These are phyloP conservation scores for Phyllostomus discolor DNA, from an alignment of 2,113 vertebrate species.

Conservation along the genomic window DNA sequence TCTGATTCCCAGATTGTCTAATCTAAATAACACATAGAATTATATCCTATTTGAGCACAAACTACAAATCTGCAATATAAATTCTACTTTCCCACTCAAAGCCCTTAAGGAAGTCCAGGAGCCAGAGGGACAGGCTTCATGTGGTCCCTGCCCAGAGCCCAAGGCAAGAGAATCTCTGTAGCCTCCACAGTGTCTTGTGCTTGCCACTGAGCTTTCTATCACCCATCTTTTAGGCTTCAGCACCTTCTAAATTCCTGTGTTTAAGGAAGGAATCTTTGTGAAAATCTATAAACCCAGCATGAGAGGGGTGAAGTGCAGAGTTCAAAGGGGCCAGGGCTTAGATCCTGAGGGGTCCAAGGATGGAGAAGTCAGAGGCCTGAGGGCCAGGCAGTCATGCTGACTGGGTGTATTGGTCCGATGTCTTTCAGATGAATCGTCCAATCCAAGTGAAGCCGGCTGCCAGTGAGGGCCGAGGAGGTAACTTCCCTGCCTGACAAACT, in stretches of 20 bases:
- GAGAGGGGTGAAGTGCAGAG: background rate
- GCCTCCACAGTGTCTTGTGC: background rate
- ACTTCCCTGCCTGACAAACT: slow-evolving; percentile 57
- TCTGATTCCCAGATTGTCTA: slow-evolving; percentile 20
- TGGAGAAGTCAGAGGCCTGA: background rate
- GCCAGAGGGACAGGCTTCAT: background rate
- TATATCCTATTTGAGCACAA: slow-evolving; percentile 20
- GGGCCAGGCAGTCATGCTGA: slow-evolving; percentile 19
- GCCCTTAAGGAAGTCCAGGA: background rate
- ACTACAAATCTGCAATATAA: background rate
- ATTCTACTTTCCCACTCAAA: background rate
- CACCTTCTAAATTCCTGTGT: slow-evolving; percentile 75
- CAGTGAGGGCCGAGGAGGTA: slow-evolving; percentile 99
- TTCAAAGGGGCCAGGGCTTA: background rate
- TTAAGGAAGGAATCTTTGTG: slow-evolving; percentile 74
- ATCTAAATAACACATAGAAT: background rate
- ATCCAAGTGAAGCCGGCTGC: slow-evolving; percentile 99
- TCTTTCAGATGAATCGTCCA: slow-evolving; percentile 96
- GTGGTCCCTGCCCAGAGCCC: background rate
- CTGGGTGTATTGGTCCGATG: background rate
- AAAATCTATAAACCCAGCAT: background rate
- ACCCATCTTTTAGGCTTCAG: background rate
- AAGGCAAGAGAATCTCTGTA: background rate
- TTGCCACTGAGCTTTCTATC: background rate
- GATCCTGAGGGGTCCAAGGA: background rate